Evolutionary conservation across 2,888 invertebrate species (phyloP).

Genomic region (Vanessa cardui): DNA sequence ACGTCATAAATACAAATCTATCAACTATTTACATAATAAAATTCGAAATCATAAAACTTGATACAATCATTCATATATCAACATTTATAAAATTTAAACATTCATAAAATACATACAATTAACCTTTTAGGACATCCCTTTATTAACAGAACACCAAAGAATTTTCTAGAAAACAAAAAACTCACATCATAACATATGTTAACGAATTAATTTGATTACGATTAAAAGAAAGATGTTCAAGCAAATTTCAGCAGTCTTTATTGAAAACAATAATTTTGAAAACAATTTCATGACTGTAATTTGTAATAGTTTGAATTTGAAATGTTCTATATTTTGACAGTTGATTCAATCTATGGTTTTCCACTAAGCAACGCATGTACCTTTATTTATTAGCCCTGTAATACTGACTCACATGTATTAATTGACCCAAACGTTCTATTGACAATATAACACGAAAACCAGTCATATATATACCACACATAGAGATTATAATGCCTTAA

Average conservation of each 20-base stretch:
- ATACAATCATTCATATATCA: constrained; percentile 41
- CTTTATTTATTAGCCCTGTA: constrained; percentile 64
- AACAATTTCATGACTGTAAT: neutral
- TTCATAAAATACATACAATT: constrained; percentile 29
- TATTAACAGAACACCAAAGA: constrained; percentile 27
- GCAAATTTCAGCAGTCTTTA: neutral
- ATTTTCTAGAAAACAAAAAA: constrained; percentile 12
- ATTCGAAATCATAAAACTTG: constrained; percentile 49
- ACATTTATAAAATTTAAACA: constrained; percentile 21
- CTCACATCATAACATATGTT: neutral
- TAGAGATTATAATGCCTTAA: constrained; percentile 61
- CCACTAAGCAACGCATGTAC: constrained; percentile 33
- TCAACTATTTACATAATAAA: constrained; percentile 61
- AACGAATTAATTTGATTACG: too few relatives aligned
- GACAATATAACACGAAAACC: constrained; percentile 2
- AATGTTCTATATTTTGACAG: neutral
- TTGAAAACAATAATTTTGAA: neutral
- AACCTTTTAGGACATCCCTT: constrained; percentile 28
- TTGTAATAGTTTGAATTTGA: neutral
- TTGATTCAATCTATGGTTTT: constrained; percentile 17
- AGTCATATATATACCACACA: constrained; percentile 40
- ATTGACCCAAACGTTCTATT: constrained; percentile 55
- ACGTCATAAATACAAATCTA: constrained; percentile 57
- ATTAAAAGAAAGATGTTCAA: neutral
- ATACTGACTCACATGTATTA: constrained; percentile 76